Evolutionary conservation across 2,888 invertebrate genomes (phyloP).

Genomic region (Drepanosiphum platanoidis): DNA sequence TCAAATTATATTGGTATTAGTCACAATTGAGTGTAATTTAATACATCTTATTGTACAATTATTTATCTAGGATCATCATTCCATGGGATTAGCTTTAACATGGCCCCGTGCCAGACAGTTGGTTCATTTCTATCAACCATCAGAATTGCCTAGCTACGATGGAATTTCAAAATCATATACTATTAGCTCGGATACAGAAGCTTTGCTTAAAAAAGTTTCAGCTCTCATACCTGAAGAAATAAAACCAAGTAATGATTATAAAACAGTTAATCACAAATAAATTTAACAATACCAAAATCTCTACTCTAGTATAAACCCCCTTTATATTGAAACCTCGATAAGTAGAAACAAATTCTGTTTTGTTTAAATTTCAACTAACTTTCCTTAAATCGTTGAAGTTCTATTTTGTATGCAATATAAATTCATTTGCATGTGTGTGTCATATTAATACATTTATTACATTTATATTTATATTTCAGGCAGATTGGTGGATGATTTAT

Average conservation of each 20-base stretch:
- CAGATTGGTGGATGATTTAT: constrained; percentile 73
- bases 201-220: constrained; percentile 77
- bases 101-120: constrained; percentile 81
- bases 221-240: constrained; percentile 76
- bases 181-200: constrained; percentile 82
- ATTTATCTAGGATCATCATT: constrained; percentile 78
- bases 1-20: too few relatives aligned
- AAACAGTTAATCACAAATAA: too few relatives aligned
- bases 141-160: constrained; percentile 80
- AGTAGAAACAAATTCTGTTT: too few relatives aligned
- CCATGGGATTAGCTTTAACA: constrained; percentile 75
- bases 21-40: too few relatives aligned
- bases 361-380: too few relatives aligned
- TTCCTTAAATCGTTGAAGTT: too few relatives aligned
- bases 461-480: constrained; percentile 58
- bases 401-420: too few relatives aligned
- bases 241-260: constrained; percentile 73
- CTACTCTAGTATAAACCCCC: too few relatives aligned
- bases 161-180: constrained; percentile 71
- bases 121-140: constrained; percentile 66
- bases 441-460: not conserved
- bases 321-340: too few relatives aligned
- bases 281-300: too few relatives aligned
- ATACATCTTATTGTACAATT: not conserved
- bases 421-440: not conserved